Base-by-base conservation (phyloP, 2,888 invertebrate species). In the Pocota personata region DNA sequence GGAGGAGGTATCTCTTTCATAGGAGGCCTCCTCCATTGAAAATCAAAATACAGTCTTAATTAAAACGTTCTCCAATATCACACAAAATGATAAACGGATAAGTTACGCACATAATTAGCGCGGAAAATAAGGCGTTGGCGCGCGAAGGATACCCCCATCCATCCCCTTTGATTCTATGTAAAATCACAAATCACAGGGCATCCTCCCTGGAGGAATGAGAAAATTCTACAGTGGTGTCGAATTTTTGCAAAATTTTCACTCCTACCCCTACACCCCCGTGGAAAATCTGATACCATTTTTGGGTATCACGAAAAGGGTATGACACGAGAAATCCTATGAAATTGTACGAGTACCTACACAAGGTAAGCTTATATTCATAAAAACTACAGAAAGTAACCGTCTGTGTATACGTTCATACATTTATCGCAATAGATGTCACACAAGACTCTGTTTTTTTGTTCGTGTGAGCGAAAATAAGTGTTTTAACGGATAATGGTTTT, bases 51-150 rank as follows among this genome's bases (percentile, higher is more conserved):
- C 69, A 80, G 67, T 62, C 67, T 73, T 79, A 84, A 84, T 84
- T 84, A 84, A 80, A 75, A 64, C 21, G 57, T 35, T 69, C 82
- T 78, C 78, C 67, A 19, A 75, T 84, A 57, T 75, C 84, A 84
- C 79, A 67, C 69, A 62, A 83, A 79, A 83, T 79, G 67, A 78
- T 69, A 84, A 84, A 84, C 62, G 69, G 84, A 80, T 84, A 79
- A 84, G 77, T 71, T 80, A 84, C 84, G 69, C 80, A 80, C 80
- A 84, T 80, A 84, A 84, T 84, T 84, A 80, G 75, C 75, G 69
- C 58, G 57, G 76, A 79, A 73, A 79, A 75, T 75, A 64, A 76
- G 71, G 69, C 75, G 75, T 75, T 80, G 67, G 69, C 19, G 75
- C 52, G 62, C 43, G 48, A 84, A 75, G 50, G 64, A 72, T 75